Percentiles rank a stretch among this genome's conserved stretches.
phyloP scores from a whole-genome alignment of 2,888 invertebrate species.

The Dicycla oo region DNA sequence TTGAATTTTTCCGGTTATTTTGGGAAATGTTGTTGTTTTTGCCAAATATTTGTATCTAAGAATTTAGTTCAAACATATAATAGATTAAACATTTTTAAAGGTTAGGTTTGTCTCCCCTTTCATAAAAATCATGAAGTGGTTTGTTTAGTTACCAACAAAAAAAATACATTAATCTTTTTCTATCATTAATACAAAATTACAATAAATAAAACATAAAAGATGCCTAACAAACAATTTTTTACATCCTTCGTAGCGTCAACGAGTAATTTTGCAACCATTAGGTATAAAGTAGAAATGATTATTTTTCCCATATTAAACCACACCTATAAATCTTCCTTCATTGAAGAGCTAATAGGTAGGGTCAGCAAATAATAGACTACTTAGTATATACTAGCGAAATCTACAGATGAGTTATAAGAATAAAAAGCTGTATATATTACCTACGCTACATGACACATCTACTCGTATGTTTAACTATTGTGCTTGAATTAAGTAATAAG shows the following conservation, averaged over 20 bases:
- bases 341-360: background rate
- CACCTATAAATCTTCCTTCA: background rate
- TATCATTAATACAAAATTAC: background rate
- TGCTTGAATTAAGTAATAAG: no score
- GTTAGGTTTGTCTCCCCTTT: background rate
- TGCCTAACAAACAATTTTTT: background rate
- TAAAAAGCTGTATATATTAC: no score
- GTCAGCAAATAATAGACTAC: no score
- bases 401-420: no score
- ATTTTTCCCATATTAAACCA: background rate
- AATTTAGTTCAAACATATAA: background rate
- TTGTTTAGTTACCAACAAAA: background rate
- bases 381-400: no score
- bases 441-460: no score
- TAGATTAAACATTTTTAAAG: background rate
- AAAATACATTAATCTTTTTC: no score
- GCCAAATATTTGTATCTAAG: background rate
- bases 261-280: background rate
- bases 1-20: conserved; percentile 37
- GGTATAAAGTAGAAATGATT: background rate
- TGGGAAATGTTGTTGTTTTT: background rate
- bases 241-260: no score
- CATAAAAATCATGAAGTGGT: background rate
- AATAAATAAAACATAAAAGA: background rate
- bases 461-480: no score